Evolutionary conservation across 2,113 vertebrate species (phyloP), one percentile per base, ranked within the genome.

Genomic region (Saguinus midas): DNA sequence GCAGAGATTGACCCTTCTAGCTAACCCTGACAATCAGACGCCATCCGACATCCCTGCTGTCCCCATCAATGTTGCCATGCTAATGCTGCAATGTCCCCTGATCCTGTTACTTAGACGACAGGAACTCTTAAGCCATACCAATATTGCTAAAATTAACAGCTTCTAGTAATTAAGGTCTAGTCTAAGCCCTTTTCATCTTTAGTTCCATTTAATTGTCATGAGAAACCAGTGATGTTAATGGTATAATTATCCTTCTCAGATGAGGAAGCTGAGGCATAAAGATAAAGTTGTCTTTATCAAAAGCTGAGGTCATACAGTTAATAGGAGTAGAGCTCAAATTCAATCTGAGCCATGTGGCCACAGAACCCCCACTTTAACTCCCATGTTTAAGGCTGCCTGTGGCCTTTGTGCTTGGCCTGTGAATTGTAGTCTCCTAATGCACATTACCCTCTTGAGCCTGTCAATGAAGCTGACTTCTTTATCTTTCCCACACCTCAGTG

Each of bases 181-280:
- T 58, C n/a, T 57, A 87, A 80, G 58, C n/a, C 27, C n/a, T 87
- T 75, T 58, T 27, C 40, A 32, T 32, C 90, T 78, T 16, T 3
- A 14, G 45, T 55, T 87, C 40, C 40, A 88, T 32, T 96, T 43
- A 40, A 73, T 92, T 72, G 75, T 96, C 58, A 45, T 14, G 50
- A 94, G 80, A 89, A 87, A 50, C 25, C 13, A 84, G 13, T 6
- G 32, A 87, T 5, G 7, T 57, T 37, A 43, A 72, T n/a, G 43
- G 64, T 52, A 48, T 64, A 75, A 72, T 89, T 68, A 57, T 32
- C 64, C n/a, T 57, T 29, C 25, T 40, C 29, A 91, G 61, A 82
- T 4, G 12, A 48, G 6, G 32, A n/a, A 50, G 27, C 45, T 58
- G 35, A 93, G 43, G 73, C 17, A 6, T 17, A 66, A 45, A 40